A percentile compares a stretch with the other conserved stretches of the same genome.
phyloP scores from a whole-genome alignment of 2,113 vertebrate species.

The Chinchilla lanigera region DNA sequence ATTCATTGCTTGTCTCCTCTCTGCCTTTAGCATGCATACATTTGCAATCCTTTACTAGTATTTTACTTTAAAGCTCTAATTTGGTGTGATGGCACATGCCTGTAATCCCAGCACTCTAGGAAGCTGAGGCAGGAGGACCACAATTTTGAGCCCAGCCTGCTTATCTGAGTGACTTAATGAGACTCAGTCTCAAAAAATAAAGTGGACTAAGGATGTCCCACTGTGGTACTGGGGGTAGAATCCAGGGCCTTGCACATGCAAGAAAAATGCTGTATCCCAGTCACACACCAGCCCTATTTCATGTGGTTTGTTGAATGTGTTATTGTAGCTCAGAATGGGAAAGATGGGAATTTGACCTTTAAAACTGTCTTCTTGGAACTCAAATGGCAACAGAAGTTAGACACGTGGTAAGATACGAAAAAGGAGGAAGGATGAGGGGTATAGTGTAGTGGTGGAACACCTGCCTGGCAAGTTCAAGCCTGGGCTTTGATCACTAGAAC shows the following conservation, averaged over 20 bases:
- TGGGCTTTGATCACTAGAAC: not conserved
- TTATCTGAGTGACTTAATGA: not conserved
- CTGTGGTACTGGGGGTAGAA: not conserved
- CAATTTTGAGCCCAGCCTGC: not conserved
- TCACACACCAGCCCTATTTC: not conserved
- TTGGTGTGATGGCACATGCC: not conserved
- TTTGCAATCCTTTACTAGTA: not conserved
- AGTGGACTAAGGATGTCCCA: not conserved
- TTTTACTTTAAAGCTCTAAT: not conserved
- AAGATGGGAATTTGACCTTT: not conserved
- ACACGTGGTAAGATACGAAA: not conserved
- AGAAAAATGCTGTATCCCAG: not conserved
- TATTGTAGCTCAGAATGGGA: not conserved
- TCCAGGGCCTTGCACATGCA: not conserved
- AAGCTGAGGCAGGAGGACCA: not conserved
- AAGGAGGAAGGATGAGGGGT: not conserved
- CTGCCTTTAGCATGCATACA: not conserved
- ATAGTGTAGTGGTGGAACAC: not conserved
- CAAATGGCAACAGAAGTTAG: not conserved
- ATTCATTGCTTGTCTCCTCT: not conserved
- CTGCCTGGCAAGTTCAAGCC: not conserved
- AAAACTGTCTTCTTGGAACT: not conserved
- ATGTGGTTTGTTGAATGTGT: not conserved
- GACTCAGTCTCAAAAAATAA: not conserved
- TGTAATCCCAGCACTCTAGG: no score